Percentiles rank a stretch among this genome's conserved stretches.
Conservation (phyloP, 2,113 vertebrate genomes). For the Perca flavescens region DNA sequence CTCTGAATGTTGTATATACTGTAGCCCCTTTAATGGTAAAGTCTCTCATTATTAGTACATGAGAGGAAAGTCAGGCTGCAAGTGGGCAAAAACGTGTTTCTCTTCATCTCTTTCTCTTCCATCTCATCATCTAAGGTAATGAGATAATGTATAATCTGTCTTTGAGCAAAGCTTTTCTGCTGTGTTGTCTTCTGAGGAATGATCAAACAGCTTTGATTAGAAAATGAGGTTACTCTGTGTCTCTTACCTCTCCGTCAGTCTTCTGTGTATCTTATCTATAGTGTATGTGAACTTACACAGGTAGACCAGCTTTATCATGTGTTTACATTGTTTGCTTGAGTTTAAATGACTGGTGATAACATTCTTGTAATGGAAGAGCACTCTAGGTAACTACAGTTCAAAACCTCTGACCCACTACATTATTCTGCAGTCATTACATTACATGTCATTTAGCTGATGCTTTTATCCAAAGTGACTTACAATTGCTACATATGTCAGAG, state of each 20-base stretch:
- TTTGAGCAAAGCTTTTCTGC: slow-evolving; percentile 8
- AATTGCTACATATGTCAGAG: too few relatives aligned
- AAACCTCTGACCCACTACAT: not conserved
- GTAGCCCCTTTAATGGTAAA: too few relatives aligned
- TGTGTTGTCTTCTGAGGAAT: slow-evolving; percentile 12
- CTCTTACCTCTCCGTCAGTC: not conserved
- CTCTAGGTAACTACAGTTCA: slow-evolving; percentile 64
- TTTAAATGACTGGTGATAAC: slow-evolving; percentile 19
- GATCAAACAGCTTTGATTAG: slow-evolving; percentile 48
- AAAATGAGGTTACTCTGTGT: slow-evolving; percentile 42
- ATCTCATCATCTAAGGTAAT: not conserved
- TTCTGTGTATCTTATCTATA: slow-evolving; percentile 41
- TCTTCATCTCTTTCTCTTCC: not conserved
- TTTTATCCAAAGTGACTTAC: too few relatives aligned
- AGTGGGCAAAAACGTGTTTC: not conserved
- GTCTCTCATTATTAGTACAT: not conserved
- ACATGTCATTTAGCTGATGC: too few relatives aligned
- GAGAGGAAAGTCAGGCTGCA: not conserved
- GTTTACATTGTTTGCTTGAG: slow-evolving; percentile 64
- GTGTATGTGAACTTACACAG: slow-evolving; percentile 23
- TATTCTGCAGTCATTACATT: not conserved
- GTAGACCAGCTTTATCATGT: slow-evolving; percentile 36
- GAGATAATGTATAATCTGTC: slow-evolving; percentile 7
- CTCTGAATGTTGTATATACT: too few relatives aligned
- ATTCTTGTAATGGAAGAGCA: slow-evolving; percentile 2